Conservation (phyloP, 2,888 invertebrate genomes). For the Eremobia ochroleuca region DNA sequence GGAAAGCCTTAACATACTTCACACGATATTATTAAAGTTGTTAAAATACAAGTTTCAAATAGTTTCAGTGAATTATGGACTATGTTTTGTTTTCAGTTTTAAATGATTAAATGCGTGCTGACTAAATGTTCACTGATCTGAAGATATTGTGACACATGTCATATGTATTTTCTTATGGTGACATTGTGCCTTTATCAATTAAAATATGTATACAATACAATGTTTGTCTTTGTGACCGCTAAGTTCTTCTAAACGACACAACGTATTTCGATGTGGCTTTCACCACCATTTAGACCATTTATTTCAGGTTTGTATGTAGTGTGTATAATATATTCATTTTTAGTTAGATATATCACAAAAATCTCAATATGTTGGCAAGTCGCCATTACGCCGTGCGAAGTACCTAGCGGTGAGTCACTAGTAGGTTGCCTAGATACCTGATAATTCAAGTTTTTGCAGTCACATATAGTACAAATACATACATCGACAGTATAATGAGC, state of each 20-base stretch:
- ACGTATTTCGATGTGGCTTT: not conserved
- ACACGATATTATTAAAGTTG: slow-evolving; percentile 56
- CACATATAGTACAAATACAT: not conserved
- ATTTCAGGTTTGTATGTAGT: not conserved
- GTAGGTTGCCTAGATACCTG: too few relatives aligned
- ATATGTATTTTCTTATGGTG: too few relatives aligned
- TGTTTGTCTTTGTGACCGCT: not conserved
- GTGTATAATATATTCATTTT: not conserved
- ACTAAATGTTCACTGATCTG: not conserved
- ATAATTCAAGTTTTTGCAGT: not conserved
- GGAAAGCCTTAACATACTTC: slow-evolving; percentile 51
- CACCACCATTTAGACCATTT: not conserved
- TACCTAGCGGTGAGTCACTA: not conserved
- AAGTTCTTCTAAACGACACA: not conserved
- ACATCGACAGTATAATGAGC: not conserved
- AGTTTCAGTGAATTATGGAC: slow-evolving; percentile 51
- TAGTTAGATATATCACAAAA: not conserved
- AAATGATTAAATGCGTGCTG: not conserved
- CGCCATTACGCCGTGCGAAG: not conserved
- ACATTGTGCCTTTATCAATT: not conserved
- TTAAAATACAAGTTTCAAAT: slow-evolving; percentile 56
- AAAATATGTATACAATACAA: not conserved
- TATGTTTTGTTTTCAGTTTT: slow-evolving; percentile 29
- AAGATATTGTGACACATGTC: not conserved
- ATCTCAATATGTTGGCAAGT: not conserved